Evolutionary conservation across 2,888 invertebrate genomes (phyloP).

Genomic region (Xylocampa areola): DNA sequence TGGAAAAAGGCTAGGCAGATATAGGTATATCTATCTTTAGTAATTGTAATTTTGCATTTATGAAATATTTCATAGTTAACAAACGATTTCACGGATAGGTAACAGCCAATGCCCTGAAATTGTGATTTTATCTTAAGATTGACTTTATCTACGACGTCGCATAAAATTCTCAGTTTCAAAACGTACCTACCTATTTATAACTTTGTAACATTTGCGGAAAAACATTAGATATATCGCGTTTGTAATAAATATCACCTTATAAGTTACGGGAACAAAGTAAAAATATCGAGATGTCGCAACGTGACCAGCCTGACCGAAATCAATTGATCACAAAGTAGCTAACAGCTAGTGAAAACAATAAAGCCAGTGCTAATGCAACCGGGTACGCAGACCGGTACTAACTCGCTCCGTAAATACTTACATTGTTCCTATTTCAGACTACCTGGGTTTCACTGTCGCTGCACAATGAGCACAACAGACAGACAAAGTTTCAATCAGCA

Average conservation of each 20-base stretch:
- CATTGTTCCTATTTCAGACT: conserved; percentile 44
- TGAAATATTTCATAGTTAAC: no score
- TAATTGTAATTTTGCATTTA: no score
- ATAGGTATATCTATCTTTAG: no score
- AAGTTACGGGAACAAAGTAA: conserved; percentile 38
- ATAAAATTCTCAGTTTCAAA: no score
- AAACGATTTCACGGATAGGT: no score
- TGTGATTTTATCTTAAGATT: no score
- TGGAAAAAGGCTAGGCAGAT: no score
- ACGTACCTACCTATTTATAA: conserved; percentile 12
- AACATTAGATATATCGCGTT: conserved; percentile 20
- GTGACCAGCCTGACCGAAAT: conserved; percentile 52
- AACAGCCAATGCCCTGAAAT: no score
- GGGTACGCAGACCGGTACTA: conserved; percentile 38
- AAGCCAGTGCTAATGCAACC: conserved; percentile 50
- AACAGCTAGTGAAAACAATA: conserved; percentile 55
- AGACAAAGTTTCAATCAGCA: conserved; percentile 4
- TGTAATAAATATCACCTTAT: conserved; percentile 31
- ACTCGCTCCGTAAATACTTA: conserved; percentile 46
- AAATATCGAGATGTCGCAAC: conserved; percentile 47
- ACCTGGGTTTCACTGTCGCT: conserved; percentile 22
- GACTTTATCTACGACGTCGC: no score
- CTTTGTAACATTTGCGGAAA: conserved; percentile 3
- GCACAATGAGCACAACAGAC: conserved; percentile 15
- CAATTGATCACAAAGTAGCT: conserved; percentile 69